Conservation (phyloP, 2,797 vertebrate species). For the Microctenopoma steveboyesi region DNA sequence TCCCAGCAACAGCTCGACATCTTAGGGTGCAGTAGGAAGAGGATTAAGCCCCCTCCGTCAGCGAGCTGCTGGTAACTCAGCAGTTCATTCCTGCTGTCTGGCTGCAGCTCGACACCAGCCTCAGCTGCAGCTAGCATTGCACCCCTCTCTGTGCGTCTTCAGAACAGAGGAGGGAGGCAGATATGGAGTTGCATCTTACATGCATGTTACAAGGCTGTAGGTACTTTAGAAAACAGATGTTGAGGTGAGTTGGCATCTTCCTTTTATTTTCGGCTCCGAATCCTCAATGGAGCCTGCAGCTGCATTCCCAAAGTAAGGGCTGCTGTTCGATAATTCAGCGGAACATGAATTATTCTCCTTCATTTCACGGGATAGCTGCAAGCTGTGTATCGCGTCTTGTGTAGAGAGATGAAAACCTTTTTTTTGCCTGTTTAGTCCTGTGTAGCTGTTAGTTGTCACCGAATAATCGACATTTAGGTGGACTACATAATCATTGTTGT, state of each 20-base stretch:
- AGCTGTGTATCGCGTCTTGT: slow-evolving; percentile 38
- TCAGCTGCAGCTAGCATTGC: slow-evolving; percentile 55
- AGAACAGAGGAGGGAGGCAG: slow-evolving; percentile 47
- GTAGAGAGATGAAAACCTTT: slow-evolving; percentile 10
- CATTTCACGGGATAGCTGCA: slow-evolving; percentile 53
- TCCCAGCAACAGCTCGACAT: slow-evolving; percentile 45
- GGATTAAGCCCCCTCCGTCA: slow-evolving; percentile 66
- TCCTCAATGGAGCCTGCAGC: slow-evolving; percentile 41
- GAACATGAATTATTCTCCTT: slow-evolving; percentile 72
- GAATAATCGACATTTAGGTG: slow-evolving; percentile 10
- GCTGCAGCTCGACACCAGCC: slow-evolving; percentile 57
- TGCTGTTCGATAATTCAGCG: slow-evolving; percentile 60
- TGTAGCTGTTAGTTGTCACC: slow-evolving; percentile 41
- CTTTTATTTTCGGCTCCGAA: slow-evolving; percentile 8
- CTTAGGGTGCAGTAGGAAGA: slow-evolving; percentile 60
- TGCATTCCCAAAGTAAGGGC: slow-evolving; percentile 44
- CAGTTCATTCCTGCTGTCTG: slow-evolving; percentile 50
- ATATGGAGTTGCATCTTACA: slow-evolving; percentile 33
- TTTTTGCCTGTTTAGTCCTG: slow-evolving; percentile 10
- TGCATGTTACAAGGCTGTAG: slow-evolving; percentile 25
- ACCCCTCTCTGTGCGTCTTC: slow-evolving; percentile 45
- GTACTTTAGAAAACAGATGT: slow-evolving; percentile 59
- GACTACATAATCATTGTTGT: slow-evolving; percentile 9
- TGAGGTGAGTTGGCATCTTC: slow-evolving; percentile 34
- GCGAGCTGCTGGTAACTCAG: slow-evolving; percentile 61